These are phyloP conservation scores for Eupeodes luniger DNA, from an alignment of 2,888 invertebrate species.

Conservation along the genomic window DNA sequence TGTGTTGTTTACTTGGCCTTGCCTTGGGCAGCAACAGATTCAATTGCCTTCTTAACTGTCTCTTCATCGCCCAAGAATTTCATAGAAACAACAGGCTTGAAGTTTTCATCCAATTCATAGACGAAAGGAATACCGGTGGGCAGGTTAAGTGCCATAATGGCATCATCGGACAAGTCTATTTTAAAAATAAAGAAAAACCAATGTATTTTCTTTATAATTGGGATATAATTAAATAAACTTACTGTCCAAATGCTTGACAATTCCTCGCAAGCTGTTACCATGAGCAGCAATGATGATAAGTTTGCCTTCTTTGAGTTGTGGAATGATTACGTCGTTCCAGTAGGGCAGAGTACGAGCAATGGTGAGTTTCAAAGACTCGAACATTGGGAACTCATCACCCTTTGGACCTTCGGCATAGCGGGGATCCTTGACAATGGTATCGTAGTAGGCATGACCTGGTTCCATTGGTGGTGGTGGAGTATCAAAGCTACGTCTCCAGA, in stretches of 20 bases:
- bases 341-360: slow-evolving; percentile 94
- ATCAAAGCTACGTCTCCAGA: slow-evolving; percentile 95
- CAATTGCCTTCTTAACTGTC: slow-evolving; percentile 92
- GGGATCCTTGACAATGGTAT: slow-evolving; percentile 90
- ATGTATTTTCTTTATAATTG: background rate
- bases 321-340: slow-evolving; percentile 92
- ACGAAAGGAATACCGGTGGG: slow-evolving; percentile 93
- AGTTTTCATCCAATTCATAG: slow-evolving; percentile 90
- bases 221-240: slow-evolving; percentile 80
- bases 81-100: slow-evolving; percentile 91
- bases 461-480: slow-evolving; percentile 94
- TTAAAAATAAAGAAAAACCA: slow-evolving; percentile 29
- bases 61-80: slow-evolving; percentile 92
- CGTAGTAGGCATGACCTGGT: slow-evolving; percentile 90
- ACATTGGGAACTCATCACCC: slow-evolving; percentile 92
- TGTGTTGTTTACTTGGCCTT: slow-evolving; percentile 87
- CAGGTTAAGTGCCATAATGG: slow-evolving; percentile 91
- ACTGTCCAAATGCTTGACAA: slow-evolving; percentile 95
- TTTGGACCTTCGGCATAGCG: slow-evolving; percentile 91
- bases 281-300: slow-evolving; percentile 94
- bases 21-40: slow-evolving; percentile 91
- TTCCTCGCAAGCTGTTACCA: slow-evolving; percentile 94
- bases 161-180: slow-evolving; percentile 89
- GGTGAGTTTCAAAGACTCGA: slow-evolving; percentile 93
- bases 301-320: slow-evolving; percentile 92